Percentiles rank a stretch among this genome's conserved stretches.
Conservation (phyloP, 2,888 invertebrate species). For the Encarsia formosa region DNA sequence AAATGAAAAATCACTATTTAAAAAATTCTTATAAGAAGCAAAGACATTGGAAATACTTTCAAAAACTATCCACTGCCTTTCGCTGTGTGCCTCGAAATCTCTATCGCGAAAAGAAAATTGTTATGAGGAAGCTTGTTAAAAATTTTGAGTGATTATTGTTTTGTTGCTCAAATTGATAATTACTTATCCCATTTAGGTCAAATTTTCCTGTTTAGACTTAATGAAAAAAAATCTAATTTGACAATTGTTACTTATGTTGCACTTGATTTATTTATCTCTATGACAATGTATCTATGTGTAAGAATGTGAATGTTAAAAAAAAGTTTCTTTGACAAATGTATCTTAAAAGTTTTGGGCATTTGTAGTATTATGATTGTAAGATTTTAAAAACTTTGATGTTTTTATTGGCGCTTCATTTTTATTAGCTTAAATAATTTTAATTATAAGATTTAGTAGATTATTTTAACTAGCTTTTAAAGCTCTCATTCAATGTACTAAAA, state of each 20-base stretch:
- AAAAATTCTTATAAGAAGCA: constrained; percentile 17
- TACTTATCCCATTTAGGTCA: constrained; percentile 4
- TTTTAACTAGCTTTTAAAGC: constrained; percentile 8
- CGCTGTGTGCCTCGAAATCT: constrained; percentile 36
- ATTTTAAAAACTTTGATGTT: constrained; percentile 13
- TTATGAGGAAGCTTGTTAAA: constrained; percentile 25
- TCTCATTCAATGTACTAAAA: constrained; percentile 20
- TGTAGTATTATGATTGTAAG: constrained; percentile 20
- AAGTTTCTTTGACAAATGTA: constrained; percentile 7
- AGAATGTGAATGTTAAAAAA: constrained; percentile 6
- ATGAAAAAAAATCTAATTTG: neutral
- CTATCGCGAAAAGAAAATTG: constrained; percentile 22
- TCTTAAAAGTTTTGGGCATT: constrained; percentile 27
- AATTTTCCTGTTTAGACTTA: constrained; percentile 7
- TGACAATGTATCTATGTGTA: constrained; percentile 10
- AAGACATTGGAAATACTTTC: constrained; percentile 11
- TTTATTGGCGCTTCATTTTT: constrained; percentile 11
- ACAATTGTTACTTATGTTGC: constrained; percentile 10
- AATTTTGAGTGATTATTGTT: constrained; percentile 19
- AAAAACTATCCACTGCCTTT: constrained; percentile 36
- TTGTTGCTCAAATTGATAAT: constrained; percentile 13
- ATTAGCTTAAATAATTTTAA: too few species aligned
- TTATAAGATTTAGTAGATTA: constrained; percentile 12
- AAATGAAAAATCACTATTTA: constrained; percentile 23
- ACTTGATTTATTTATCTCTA: constrained; percentile 8